Base-by-base conservation (phyloP, 2,113 vertebrate species). In the Notechis scutatus region DNA sequence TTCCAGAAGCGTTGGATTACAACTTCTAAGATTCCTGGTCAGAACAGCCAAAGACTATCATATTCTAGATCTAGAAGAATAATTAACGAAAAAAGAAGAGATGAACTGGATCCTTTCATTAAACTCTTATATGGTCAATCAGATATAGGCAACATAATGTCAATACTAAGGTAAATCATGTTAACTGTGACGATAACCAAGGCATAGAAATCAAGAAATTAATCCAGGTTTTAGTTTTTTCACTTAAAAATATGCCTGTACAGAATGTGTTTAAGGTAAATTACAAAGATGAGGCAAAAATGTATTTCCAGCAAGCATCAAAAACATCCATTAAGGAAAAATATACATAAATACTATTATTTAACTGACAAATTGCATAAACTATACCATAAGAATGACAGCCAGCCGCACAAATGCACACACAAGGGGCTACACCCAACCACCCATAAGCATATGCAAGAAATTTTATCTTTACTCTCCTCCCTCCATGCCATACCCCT, bases 311-410 rank as follows among this genome's bases (percentile, higher is more conserved):
- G 95, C 93, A 96, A 93, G 92, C n/a, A 91, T 47, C 11, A 91
- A 90, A 86, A 93, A 89, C 92, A 95, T 96, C 96, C 96, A 96
- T 95, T 96, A 94, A 93, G 93, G 93, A 85, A 96, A 90, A 88
- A 94, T 94, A 95, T 95, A 96, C 93, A 96, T 95, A 97, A 94
- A 96, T 94, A 97, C 52, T 94, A 94, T 56, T 56, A 86, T 54
- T 89, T 85, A 93, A 90, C 29, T 29, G 34, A 94, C 87, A 95
- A 97, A 96, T 93, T 86, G 89, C 91, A 94, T 93, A 94, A 96
- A 96, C 96, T 92, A 90, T 92, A 92, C 96, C 95, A 96, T 45
- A 87, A 90, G 50, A 93, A 95, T 95, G 96, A 47, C 52, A 90
- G 89, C 50, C 88, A 29, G 85, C n/a, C 39, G 10, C 29, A 69